Percentiles rank a stretch among this genome's conserved stretches.
Conservation (phyloP, 1,140 invertebrate species). For the Bombus turneri region DNA sequence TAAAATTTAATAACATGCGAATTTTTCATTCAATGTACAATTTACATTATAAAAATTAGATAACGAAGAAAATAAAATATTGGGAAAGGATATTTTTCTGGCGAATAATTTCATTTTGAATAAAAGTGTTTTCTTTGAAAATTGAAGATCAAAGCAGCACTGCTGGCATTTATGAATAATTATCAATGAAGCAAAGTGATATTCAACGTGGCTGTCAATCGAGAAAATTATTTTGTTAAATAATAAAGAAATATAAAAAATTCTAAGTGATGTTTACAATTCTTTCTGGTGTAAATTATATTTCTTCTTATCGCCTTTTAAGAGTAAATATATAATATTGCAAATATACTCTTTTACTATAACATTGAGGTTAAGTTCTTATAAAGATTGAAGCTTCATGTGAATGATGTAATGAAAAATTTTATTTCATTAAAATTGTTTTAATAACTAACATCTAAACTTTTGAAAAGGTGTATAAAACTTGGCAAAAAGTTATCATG, state of each 20-base stretch:
- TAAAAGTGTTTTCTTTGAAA: not conserved
- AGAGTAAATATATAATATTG: not conserved
- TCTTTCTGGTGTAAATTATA: not conserved
- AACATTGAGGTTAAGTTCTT: not conserved
- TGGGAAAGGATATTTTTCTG: not conserved
- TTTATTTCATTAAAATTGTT: not conserved
- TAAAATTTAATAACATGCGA: too few species aligned
- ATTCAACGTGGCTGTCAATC: not conserved
- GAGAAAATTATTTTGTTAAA: not conserved
- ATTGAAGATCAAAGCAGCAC: not conserved
- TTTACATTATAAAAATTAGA: not conserved
- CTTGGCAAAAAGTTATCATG: conserved; percentile 68
- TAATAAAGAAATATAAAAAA: not conserved
- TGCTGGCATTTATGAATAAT: not conserved
- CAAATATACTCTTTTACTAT: not conserved
- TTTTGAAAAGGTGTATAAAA: not conserved
- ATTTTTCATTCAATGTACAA: not conserved
- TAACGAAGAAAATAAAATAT: too few species aligned
- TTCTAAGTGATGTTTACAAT: conserved; percentile 9
- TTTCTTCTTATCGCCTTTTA: not conserved
- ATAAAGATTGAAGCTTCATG: not conserved
- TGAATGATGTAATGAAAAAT: not conserved
- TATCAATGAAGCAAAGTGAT: not conserved
- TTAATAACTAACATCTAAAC: not conserved
- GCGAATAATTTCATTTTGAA: not conserved